Evolutionary conservation across 2,888 invertebrate genomes (phyloP).

Genomic region (Eueremaeus valkanovi): DNA sequence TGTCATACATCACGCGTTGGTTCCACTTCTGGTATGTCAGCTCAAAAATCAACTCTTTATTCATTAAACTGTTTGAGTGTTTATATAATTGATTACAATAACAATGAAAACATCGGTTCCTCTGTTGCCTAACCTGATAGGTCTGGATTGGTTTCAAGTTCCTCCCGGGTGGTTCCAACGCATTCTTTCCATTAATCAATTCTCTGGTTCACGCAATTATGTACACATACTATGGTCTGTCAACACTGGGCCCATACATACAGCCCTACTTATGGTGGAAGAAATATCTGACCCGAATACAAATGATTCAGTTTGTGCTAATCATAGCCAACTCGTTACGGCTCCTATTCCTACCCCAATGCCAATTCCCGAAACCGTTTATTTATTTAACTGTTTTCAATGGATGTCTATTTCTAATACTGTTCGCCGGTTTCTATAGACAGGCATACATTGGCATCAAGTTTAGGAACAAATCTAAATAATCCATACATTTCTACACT

Average conservation of each 20-base stretch:
- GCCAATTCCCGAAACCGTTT: slow-evolving; percentile 53
- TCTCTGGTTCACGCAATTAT: slow-evolving; percentile 55
- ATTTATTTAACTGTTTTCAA: slow-evolving; percentile 54
- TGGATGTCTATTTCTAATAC: slow-evolving; percentile 53
- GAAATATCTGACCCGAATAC: slow-evolving; percentile 55
- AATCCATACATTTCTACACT: neutral
- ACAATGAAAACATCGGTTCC: neutral
- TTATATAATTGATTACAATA: too few relatives aligned
- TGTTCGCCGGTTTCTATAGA: slow-evolving; percentile 54
- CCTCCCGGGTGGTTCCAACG: slow-evolving; percentile 53
- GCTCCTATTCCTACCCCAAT: slow-evolving; percentile 51
- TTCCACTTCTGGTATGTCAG: slow-evolving; percentile 26
- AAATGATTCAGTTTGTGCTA: slow-evolving; percentile 50
- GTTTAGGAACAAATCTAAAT: slow-evolving; percentile 6
- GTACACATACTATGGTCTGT: slow-evolving; percentile 55
- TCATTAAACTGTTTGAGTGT: neutral
- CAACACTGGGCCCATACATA: slow-evolving; percentile 54
- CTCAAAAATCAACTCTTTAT: too few relatives aligned
- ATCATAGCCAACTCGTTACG: slow-evolving; percentile 45
- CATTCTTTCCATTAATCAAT: slow-evolving; percentile 54
- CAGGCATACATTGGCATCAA: slow-evolving; percentile 23
- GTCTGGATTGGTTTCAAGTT: slow-evolving; percentile 43
- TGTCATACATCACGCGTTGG: slow-evolving; percentile 33
- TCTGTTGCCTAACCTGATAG: neutral
- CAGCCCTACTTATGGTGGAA: slow-evolving; percentile 56